phyloP scores from a whole-genome alignment of 2,797 vertebrate species.

The Amblyraja radiata region DNA sequence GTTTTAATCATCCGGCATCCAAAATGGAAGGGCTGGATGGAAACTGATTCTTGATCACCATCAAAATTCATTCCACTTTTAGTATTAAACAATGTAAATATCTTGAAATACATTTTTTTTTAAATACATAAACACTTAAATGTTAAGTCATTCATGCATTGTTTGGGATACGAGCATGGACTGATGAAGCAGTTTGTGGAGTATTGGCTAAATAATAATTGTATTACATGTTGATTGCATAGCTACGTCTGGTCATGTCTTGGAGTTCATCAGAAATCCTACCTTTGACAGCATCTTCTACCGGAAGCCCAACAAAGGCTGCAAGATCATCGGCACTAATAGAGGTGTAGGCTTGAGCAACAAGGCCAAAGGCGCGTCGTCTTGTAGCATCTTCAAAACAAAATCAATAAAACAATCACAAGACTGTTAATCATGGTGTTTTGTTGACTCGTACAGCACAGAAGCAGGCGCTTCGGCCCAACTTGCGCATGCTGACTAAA shows the following conservation, averaged over 20 bases:
- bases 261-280: constrained; percentile 1
- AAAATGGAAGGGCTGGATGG: not conserved
- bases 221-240: not conserved
- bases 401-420: not conserved
- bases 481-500: no score
- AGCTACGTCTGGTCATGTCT: not conserved
- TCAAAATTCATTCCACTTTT: not conserved
- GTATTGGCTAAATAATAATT: not conserved
- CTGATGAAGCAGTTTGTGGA: not conserved
- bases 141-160: not conserved
- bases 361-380: constrained; percentile 79
- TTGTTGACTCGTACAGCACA: no score
- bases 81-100: not conserved
- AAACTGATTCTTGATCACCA: not conserved
- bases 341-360: constrained; percentile 93
- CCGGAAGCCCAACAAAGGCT: constrained; percentile 87
- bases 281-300: constrained; percentile 96
- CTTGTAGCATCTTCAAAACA: constrained; percentile 69
- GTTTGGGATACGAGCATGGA: not conserved
- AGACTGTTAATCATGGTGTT: not conserved
- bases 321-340: constrained; percentile 88
- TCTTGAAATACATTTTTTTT: not conserved
- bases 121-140: not conserved
- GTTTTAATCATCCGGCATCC: not conserved
- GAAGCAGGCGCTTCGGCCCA: no score